phyloP scores from a whole-genome alignment of 2,888 invertebrate species.

The Iselma pallidipennis region DNA sequence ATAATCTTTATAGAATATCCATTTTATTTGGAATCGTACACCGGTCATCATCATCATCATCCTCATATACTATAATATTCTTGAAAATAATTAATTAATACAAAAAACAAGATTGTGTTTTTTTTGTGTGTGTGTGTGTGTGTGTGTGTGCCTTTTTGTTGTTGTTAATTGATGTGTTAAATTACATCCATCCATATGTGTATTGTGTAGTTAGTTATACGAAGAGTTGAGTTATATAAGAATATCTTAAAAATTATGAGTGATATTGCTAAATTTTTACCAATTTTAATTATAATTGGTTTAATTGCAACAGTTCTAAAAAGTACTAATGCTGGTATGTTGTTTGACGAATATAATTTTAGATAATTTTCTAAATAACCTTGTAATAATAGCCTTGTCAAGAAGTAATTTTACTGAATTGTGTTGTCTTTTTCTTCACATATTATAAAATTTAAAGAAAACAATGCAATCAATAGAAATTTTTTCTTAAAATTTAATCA shows the following conservation, averaged over 20 bases:
- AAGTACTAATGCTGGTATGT: neutral
- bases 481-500: neutral
- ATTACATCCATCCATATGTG: too few species aligned
- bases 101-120: too few species aligned
- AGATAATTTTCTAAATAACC: neutral
- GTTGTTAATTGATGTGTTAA: neutral
- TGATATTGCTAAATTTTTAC: neutral
- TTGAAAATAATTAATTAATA: too few species aligned
- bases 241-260: neutral
- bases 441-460: too few species aligned
- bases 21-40: neutral
- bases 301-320: neutral
- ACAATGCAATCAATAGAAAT: neutral
- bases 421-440: neutral
- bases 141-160: neutral
- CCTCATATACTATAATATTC: too few species aligned
- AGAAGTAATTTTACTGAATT: too few species aligned
- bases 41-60: too few species aligned
- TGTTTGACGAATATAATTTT: neutral
- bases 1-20: slow-evolving; percentile 17
- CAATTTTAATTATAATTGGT: neutral
- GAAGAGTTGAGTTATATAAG: neutral
- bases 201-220: too few species aligned
- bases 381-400: neutral
- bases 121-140: neutral